Evolutionary conservation across 2,888 invertebrate species (phyloP).

Genomic region (Platerodrilus igneus): DNA sequence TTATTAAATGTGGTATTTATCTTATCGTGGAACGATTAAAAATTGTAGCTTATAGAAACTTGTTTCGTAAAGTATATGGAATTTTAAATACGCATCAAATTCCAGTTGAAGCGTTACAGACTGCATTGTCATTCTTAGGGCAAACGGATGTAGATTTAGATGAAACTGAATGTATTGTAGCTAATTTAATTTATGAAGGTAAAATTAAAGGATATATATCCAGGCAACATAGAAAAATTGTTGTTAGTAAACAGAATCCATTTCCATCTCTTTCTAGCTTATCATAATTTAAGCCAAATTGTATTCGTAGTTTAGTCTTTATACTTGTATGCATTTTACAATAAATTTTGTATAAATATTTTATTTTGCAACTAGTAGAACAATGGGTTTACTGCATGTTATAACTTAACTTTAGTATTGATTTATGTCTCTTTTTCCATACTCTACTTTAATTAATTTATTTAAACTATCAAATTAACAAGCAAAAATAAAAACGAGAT

Average conservation of each 20-base stretch:
- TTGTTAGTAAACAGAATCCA: conserved; percentile 95
- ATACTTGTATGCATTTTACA: neutral
- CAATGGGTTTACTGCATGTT: too few species aligned
- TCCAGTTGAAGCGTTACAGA: conserved; percentile 77
- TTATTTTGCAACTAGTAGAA: neutral
- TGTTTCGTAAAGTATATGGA: conserved; percentile 87
- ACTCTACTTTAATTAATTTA: too few species aligned
- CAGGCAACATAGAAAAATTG: conserved; percentile 93
- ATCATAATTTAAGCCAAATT: conserved; percentile 39
- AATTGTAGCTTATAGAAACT: conserved; percentile 90
- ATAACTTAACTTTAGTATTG: too few species aligned
- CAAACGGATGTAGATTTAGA: conserved; percentile 85
- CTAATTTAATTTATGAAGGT: conserved; percentile 93
- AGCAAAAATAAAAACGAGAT: too few species aligned
- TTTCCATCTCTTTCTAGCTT: conserved; percentile 77
- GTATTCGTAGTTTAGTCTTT: too few species aligned
- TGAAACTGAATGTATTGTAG: conserved; percentile 93
- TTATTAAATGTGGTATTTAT: conserved; percentile 96
- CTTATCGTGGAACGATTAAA: conserved; percentile 94
- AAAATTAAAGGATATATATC: conserved; percentile 99
- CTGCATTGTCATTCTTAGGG: conserved; percentile 76
- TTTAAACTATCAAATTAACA: too few species aligned
- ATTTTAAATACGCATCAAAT: conserved; percentile 80
- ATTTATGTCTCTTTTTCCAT: too few species aligned
- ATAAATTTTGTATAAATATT: conserved; percentile 1